Evolutionary conservation across 2,797 vertebrate genomes (phyloP).

Genomic region (Staurois parvus): DNA sequence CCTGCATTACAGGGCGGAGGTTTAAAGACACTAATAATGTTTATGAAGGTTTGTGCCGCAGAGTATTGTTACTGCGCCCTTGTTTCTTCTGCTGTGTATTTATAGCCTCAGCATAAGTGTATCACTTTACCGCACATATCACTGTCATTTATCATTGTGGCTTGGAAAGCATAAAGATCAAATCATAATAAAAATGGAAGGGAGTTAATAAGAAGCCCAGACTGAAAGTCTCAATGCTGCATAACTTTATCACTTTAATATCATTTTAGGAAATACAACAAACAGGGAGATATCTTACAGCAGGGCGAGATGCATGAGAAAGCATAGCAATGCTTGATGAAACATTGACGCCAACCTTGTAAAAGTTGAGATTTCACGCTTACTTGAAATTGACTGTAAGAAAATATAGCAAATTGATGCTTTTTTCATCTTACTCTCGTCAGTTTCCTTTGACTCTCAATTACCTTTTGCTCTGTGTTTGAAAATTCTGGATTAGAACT

Average conservation of each 20-base stretch:
- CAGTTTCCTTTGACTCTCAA: constrained; percentile 1
- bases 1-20: constrained; percentile 2
- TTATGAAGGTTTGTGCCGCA: constrained; percentile 3
- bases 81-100: constrained; percentile 26
- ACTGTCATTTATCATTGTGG: constrained; percentile 37
- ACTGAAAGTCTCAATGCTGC: constrained; percentile 37
- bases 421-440: background rate
- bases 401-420: constrained; percentile 22
- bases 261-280: constrained; percentile 23
- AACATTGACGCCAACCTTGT: constrained; percentile 20
- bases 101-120: constrained; percentile 39
- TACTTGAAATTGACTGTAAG: background rate
- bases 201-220: constrained; percentile 15
- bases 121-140: constrained; percentile 36
- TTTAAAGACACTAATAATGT: constrained; percentile 28
- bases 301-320: constrained; percentile 12
- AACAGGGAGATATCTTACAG: constrained; percentile 24
- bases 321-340: constrained; percentile 44
- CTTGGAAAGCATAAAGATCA: constrained; percentile 33
- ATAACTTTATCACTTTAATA: constrained; percentile 53
- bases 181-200: constrained; percentile 39
- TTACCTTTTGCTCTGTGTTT: constrained; percentile 8
- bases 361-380: constrained; percentile 2
- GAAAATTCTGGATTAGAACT: constrained; percentile 3
- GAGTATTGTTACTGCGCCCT: constrained; percentile 24